Evolutionary conservation across 2,113 vertebrate genomes (phyloP), one percentile per base, ranked within the genome.

Genomic region (Malurus melanocephalus): DNA sequence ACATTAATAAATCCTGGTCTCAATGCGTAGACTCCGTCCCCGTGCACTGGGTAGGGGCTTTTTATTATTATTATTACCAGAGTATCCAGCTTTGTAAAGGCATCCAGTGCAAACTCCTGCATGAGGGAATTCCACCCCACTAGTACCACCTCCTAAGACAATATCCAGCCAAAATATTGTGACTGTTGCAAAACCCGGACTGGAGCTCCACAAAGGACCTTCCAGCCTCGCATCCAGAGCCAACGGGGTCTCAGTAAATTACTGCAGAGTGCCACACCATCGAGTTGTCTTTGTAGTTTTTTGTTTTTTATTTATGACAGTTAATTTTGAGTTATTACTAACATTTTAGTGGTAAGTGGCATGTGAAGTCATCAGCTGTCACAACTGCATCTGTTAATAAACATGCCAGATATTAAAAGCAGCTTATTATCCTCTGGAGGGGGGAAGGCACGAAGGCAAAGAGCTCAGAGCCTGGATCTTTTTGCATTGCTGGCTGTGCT

Each of bases 141-240:
- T 94, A 87, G 93, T 95, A 93, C 96, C 96, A 95, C 96, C 96
- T 96, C 96, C 96, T 95, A 94, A 95, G 95, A 96, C 95, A 95
- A 93, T 95, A 95, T 95, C 95, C 95, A 95, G 96, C 95, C 96
- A 96, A 96, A 96, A 95, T 94, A 95, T 94, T 91, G 94, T 90
- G 95, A 77, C 95, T 92, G 94, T 91, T 94, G 95, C 96, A 96
- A 96, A 96, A 96, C 96, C 96, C 91, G 96, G 96, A 96, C 95
- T 96, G 96, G 96, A 96, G 90, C 95, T 92, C 46, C 64, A 91
- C 91, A 90, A 93, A 93, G 94, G 95, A 96, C 94, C 94, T 90
- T 92, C 83, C 94, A 85, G 76, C 11, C 1, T 80, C 59, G 28
- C 79, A 77, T 87, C 89, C 72, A 89, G 84, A 95, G 94, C 93